Evolutionary conservation across 2,888 invertebrate genomes (phyloP).

Genomic region (Trichopria drosophilae): DNA sequence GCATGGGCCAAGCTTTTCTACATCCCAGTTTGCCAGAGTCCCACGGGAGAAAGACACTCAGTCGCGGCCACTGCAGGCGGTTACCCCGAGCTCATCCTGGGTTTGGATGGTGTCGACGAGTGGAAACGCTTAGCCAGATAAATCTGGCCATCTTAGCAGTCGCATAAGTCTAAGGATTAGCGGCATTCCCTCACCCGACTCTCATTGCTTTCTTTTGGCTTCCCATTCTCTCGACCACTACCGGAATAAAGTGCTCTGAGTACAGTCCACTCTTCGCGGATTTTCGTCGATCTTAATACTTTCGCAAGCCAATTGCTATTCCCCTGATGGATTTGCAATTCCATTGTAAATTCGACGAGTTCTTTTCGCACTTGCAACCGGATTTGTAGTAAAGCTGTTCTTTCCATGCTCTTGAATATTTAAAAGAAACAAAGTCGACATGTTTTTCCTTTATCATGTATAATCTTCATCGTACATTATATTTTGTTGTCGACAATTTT

Average conservation of each 20-base stretch:
- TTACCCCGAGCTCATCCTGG: slow-evolving; percentile 31
- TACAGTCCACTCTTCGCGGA: neutral
- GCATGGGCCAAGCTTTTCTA: slow-evolving; percentile 29
- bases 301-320: too few species aligned
- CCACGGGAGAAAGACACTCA: slow-evolving; percentile 37
- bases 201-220: slow-evolving; percentile 13
- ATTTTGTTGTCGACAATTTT: too few species aligned
- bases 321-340: too few species aligned
- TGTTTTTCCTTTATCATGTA: too few species aligned
- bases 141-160: slow-evolving; percentile 56
- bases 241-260: neutral
- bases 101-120: too few species aligned
- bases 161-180: slow-evolving; percentile 57
- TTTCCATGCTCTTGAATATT: too few species aligned
- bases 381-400: too few species aligned
- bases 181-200: slow-evolving; percentile 42
- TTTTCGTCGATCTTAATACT: too few species aligned
- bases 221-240: neutral
- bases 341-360: too few species aligned
- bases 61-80: slow-evolving; percentile 25
- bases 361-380: too few species aligned
- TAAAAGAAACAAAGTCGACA: too few species aligned
- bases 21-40: slow-evolving; percentile 29
- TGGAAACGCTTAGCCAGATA: slow-evolving; percentile 57
- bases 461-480: too few species aligned